Conservation (phyloP, 2,797 vertebrate species). For the Phoeniculus purpureus region DNA sequence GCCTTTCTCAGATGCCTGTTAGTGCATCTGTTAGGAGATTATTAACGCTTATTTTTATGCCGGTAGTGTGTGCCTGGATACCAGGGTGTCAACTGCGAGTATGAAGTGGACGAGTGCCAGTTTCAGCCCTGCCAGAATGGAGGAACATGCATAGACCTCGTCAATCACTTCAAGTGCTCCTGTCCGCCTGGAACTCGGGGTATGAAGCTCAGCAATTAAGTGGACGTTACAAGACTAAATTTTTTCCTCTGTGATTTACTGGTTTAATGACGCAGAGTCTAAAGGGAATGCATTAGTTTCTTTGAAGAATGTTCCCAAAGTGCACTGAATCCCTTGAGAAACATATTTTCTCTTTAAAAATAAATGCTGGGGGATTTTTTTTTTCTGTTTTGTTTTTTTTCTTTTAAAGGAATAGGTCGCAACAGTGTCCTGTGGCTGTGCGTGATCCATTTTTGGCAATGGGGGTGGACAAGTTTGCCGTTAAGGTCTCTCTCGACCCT, state of each 20-base stretch:
- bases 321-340: constrained; percentile 31
- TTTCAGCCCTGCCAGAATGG: constrained; percentile 89
- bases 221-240: background rate
- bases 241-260: constrained; percentile 1
- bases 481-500: constrained; percentile 3
- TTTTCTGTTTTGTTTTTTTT: background rate
- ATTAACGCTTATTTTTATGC: background rate
- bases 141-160: constrained; percentile 90
- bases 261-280: background rate
- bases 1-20: background rate
- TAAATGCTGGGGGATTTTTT: background rate
- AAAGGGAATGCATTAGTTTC: constrained; percentile 17
- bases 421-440: constrained; percentile 14
- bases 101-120: constrained; percentile 92
- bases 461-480: background rate
- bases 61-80: constrained; percentile 89
- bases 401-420: constrained; percentile 23
- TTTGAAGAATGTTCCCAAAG: constrained; percentile 61
- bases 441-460: background rate
- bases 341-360: constrained; percentile 60
- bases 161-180: constrained; percentile 89
- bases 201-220: constrained; percentile 61
- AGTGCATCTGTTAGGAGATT: background rate
- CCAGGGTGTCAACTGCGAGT: constrained; percentile 94
- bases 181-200: constrained; percentile 91